Evolutionary conservation across 1,140 invertebrate species (phyloP), one percentile per base, ranked within the genome.

Genomic region (Lepidurus apus): DNA sequence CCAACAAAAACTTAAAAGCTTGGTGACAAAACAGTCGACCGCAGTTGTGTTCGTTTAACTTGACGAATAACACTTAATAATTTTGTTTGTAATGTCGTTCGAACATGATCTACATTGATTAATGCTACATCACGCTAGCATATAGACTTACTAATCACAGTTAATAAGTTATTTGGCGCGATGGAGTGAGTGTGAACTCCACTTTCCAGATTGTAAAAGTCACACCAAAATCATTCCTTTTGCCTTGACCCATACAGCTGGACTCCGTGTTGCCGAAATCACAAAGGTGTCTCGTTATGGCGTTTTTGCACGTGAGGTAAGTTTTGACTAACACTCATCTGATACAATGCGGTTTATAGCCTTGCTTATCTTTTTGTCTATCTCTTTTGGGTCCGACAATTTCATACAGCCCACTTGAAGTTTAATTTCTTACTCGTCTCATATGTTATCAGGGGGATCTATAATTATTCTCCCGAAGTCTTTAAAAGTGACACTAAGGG

Each of bases 291-390:
- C 53, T 13, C 7, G 21, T 65, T 17, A 65, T 65, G 53, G 53
- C 53, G 53, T 65, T 65, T 65, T 21, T 65, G 21, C 53, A 65
- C n/a, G 53, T 65, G 53, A 65, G 53, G 53, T 65, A 65, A 65
- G 9, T 65, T 65, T n/a, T 65, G 53, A 65, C 53, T 21, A 47
- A 65, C n/a, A 21, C 21, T 65, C 53, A 65, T 34, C 53, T 11
- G 53, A 65, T 65, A 65, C 0, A n/a, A 5, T 65, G 4, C n/a
- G n/a, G n/a, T 21, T 65, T 7, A 7, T 11, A 65, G 17, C n/a
- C 53, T 21, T 65, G 17, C 21, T 13, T 21, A 13, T 65, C 21
- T 47, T 9, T 65, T 21, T n/a, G 17, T 21, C 0, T 65, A n/a
- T 65, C 17, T 65, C n/a, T 21, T 7, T n/a, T 65, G 8, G 53